Base-by-base conservation (phyloP, 1,140 invertebrate species). In the Lasaia peninsularis region DNA sequence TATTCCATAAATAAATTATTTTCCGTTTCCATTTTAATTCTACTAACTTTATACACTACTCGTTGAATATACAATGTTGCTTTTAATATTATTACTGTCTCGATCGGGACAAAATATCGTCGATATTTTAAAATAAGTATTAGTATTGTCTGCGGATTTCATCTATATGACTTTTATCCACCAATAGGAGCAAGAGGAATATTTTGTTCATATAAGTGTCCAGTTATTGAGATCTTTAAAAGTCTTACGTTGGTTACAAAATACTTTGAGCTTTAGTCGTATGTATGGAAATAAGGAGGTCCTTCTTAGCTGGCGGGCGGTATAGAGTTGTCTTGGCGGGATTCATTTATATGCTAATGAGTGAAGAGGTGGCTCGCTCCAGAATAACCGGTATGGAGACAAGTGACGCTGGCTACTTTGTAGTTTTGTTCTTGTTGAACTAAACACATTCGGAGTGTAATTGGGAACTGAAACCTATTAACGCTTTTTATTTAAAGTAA, bases 331-430 rank as follows among this genome's bases (percentile, higher is more conserved):
- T 88, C 71, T 84, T 71, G 78, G 72, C 68, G 73, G 40, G 63
- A 70, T 77, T 86, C 83, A 86, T 88, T 84, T 86, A 86, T 82
- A 88, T 88, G 83, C 76, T 88, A 88, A 88, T 88, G 70, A 62
- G 62, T 24, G 61, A 74, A 73, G 69, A 80, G 77, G 75, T 70
- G 71, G 78, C 63, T 50, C 58, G 64, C 65, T 71, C 59, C 58
- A 72, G 66, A 78, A 79, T 71, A 80, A 84, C 80, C 76, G 73
- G 78, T 81, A 76, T 48, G 32, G 9, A 18, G 16, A 56, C 34
- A 65, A 16, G 20, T 50, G 16, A 40, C 56, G 59, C 14, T 14
- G 52, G 33, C 24, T 62, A 58, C 44, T 49, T 44, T 65, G 56
- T 58, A 20, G 37, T 44, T 44, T 44, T 44, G 18, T 44, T 44